Evolutionary conservation across 2,797 vertebrate species (phyloP), one percentile per base, ranked within the genome.

Genomic region (Microctenopoma steveboyesi): DNA sequence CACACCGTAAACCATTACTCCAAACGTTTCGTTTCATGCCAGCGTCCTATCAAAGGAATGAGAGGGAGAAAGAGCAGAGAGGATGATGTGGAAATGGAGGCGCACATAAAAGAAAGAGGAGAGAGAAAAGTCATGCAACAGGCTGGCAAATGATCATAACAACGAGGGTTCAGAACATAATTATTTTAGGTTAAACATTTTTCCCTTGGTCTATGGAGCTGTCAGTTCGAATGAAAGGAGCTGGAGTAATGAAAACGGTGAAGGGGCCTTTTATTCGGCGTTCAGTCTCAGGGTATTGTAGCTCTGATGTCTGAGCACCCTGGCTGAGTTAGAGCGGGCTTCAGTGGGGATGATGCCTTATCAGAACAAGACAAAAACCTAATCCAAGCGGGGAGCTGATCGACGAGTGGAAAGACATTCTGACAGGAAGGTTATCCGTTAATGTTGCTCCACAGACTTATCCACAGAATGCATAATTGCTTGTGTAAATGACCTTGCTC

Each of bases 111-210:
- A 78, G 77, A 71, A 4, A 71, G 60, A 74, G 62, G 66, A 63
- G 65, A 69, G 57, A 61, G 72, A 73, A 78, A 58, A 76, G 76
- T 67, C 60, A 61, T 45, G 76, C 63, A 78, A 86, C 72, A 79
- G 72, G 74, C 68, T 79, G 79, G 83, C 62, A 60, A 86, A 82
- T 76, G 80, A 87, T 86, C 82, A 64, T 65, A 81, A 84, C 77
- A 49, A 76, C 57, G 64, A 83, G 72, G 60, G 92, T 92, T 92
- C 91, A 91, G 67, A 79, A 70, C 74, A 84, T 88, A 92, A 93
- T 94, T 88, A 92, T 89, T 80, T 72, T 66, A 90, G 89, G 91
- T 93, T 91, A 93, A 92, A 92, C 79, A 83, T 76, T 89, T 89
- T 89, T 82, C 78, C 72, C 72, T 82, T 75, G 64, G 67, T 78